A percentile compares a stretch with the other conserved stretches of the same genome.
These are phyloP conservation scores for Phocides pigmalion DNA, from an alignment of 1,140 invertebrate species.

Conservation along the genomic window DNA sequence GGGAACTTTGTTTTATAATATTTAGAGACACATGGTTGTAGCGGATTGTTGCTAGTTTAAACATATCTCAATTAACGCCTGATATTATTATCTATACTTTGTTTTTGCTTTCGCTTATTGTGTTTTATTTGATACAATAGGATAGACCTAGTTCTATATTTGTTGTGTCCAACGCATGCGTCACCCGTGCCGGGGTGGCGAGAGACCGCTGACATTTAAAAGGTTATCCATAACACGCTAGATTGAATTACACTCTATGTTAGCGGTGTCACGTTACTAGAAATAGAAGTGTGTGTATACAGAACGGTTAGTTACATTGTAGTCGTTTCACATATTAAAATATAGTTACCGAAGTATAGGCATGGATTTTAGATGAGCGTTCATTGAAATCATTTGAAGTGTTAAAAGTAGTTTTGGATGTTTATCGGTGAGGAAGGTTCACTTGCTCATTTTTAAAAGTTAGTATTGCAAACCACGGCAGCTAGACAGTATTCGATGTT, in stretches of 20 bases:
- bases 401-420: not conserved
- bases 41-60: too few species aligned
- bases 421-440: not conserved
- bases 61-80: too few species aligned
- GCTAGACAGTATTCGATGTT: not conserved
- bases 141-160: slow-evolving; percentile 4
- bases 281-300: slow-evolving; percentile 1
- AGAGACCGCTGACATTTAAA: slow-evolving; percentile 31
- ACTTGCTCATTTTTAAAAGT: too few species aligned
- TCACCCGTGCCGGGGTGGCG: slow-evolving; percentile 16
- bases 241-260: slow-evolving; percentile 15
- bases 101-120: too few species aligned
- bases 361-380: too few species aligned
- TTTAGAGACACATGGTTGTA: too few species aligned
- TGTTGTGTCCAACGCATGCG: slow-evolving; percentile 8
- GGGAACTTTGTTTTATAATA: too few species aligned
- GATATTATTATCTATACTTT: too few species aligned
- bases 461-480: not conserved
- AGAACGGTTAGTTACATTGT: not conserved
- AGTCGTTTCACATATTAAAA: too few species aligned
- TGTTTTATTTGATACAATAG: not conserved
- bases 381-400: too few species aligned
- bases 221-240: slow-evolving; percentile 30
- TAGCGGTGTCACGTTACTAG: slow-evolving; percentile 20
- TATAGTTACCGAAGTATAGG: too few species aligned